Base-by-base conservation (phyloP, 2,797 vertebrate species). In the Naso thynnoides region DNA sequence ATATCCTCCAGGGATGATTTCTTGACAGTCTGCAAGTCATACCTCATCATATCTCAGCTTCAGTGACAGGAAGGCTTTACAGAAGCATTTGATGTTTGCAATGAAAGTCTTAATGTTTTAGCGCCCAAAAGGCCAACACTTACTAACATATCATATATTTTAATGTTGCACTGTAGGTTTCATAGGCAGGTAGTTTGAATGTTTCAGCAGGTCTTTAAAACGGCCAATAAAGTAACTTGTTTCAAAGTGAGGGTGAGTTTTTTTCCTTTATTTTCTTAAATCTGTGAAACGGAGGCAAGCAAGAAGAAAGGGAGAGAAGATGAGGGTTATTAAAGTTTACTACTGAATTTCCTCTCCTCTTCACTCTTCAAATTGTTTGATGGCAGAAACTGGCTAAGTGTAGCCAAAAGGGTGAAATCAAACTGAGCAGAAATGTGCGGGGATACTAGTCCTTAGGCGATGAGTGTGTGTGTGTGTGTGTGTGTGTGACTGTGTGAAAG, bases 371-470 rank as follows among this genome's bases (percentile, higher is more conserved):
- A 79, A 77, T 79, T 53, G 31, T 53, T 45, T 52, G 33, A 68
- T 36, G 23, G 41, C 53, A 27, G 27, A 56, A 83, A 73, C 21
- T 56, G 49, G 27, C 53, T 76, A 55, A 77, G 47, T 59, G 72
- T 57, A 74, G 78, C 63, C 13, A 58, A 73, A 73, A 49, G 69
- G 47, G 41, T 83, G 42, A 84, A 88, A 79, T 85, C 23, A 47
- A 78, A 77, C 53, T 64, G 49, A 70, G 65, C 50, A 53, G 69
- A 79, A 69, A 78, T 56, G 24, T 62, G 19, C 36, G 38, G 26
- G 48, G 41, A 27, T 70, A 45, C 74, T 23, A 16, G 65, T 15
- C 29, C 14, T 15, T 41, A 6, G 27, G 14, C 3, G 29, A 26
- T 69, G 52, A 70, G 57, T 74, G 50, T 58, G 33, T 74, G 56